Conservation (phyloP, 2,888 invertebrate genomes). For the Drosophila neotestacea region DNA sequence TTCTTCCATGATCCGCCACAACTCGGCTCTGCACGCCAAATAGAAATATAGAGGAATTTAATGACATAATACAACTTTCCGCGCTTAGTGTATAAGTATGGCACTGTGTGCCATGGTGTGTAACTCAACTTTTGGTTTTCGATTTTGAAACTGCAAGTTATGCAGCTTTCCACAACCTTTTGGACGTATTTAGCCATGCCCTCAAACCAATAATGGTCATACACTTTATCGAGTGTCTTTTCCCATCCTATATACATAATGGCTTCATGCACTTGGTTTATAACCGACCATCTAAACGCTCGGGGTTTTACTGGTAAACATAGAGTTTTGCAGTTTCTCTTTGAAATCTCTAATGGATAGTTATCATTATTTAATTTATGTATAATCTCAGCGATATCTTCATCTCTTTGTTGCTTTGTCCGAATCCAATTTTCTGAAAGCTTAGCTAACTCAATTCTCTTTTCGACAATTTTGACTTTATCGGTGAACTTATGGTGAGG, state of each 20-base stretch:
- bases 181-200: background rate
- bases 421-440: constrained; percentile 3
- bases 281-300: too few relatives aligned
- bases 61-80: too few relatives aligned
- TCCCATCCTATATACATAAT: too few relatives aligned
- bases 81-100: too few relatives aligned
- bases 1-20: too few relatives aligned
- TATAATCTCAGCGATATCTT: background rate
- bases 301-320: constrained; percentile 1
- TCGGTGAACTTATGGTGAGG: background rate
- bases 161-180: background rate
- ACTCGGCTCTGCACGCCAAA: too few relatives aligned
- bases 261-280: too few relatives aligned
- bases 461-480: background rate
- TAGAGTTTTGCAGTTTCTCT: background rate
- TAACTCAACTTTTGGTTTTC: too few relatives aligned
- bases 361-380: background rate
- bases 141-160: too few relatives aligned
- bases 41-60: too few relatives aligned
- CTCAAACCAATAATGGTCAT: background rate
- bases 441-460: background rate
- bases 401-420: background rate
- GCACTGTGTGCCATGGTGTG: too few relatives aligned
- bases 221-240: background rate
- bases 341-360: background rate